Percentiles rank a stretch among this genome's conserved stretches.
Conservation (phyloP, 2,797 vertebrate species). For the Antennarius maculatus region DNA sequence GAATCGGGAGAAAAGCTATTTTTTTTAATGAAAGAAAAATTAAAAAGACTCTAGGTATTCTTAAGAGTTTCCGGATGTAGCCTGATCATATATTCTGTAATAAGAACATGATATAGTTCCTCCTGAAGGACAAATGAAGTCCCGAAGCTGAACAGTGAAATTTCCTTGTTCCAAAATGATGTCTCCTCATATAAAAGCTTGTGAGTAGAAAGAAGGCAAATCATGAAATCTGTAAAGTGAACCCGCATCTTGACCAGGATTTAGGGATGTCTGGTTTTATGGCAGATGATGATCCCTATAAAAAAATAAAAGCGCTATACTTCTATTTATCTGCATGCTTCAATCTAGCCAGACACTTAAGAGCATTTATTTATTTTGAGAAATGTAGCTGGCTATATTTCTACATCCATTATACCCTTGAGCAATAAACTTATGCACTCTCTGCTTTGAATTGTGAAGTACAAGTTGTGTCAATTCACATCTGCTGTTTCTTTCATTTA, state of each 20-base stretch:
- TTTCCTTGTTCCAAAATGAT: constrained; percentile 20
- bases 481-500: constrained; percentile 7
- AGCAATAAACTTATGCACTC: constrained; percentile 21
- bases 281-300: neutral
- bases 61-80: constrained; percentile 23
- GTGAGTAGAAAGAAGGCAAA: constrained; percentile 34
- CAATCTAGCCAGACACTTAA: constrained; percentile 8
- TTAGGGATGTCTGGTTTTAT: constrained; percentile 14
- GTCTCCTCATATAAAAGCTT: constrained; percentile 23
- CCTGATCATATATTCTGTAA: constrained; percentile 48
- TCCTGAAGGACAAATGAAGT: constrained; percentile 28
- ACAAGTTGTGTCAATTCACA: constrained; percentile 15
- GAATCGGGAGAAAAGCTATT: constrained; percentile 51
- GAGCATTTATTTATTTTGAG: constrained; percentile 29
- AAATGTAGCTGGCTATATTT: constrained; percentile 16
- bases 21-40: constrained; percentile 51
- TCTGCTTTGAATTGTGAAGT: constrained; percentile 21
- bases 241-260: constrained; percentile 11
- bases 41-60: constrained; percentile 50
- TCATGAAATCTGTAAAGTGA: constrained; percentile 10
- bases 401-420: neutral
- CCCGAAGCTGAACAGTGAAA: constrained; percentile 28
- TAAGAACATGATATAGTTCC: constrained; percentile 44
- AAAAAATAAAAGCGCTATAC: neutral
- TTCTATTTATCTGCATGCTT: neutral